Evolutionary conservation across 2,888 invertebrate species (phyloP).

Genomic region (Eutolmus rufibarbis): DNA sequence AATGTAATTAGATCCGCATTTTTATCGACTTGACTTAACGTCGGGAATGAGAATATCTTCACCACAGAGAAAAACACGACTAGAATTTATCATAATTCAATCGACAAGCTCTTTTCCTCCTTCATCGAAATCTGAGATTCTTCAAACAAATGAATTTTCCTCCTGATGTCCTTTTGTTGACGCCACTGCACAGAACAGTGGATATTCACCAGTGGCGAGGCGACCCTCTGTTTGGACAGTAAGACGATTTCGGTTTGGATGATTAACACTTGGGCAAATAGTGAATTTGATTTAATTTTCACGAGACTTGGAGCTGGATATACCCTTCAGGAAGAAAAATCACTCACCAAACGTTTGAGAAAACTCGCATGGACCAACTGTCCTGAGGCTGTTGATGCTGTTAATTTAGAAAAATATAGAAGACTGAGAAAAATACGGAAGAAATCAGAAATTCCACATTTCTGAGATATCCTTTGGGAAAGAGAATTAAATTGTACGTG

Average conservation of each 20-base stretch:
- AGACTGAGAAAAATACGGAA: neutral
- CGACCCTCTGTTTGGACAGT: constrained; percentile 41
- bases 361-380: neutral
- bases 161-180: neutral
- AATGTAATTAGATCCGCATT: constrained; percentile 46
- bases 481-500: neutral
- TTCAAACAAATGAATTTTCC: constrained; percentile 42
- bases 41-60: neutral
- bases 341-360: neutral
- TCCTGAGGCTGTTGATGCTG: constrained; percentile 21
- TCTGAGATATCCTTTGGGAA: neutral
- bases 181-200: neutral
- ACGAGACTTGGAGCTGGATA: neutral
- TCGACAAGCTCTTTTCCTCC: constrained; percentile 30
- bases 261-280: constrained; percentile 49
- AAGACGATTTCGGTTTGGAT: constrained; percentile 40
- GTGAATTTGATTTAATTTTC: constrained; percentile 42
- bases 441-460: neutral
- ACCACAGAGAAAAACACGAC: neutral
- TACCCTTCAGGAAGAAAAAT: neutral
- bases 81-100: constrained; percentile 46
- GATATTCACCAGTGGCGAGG: neutral
- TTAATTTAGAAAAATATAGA: constrained; percentile 36
- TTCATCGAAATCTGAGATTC: constrained; percentile 44
- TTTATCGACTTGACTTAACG: constrained; percentile 39